Evolutionary conservation across 2,888 invertebrate genomes (phyloP), one percentile per base, ranked within the genome.

Genomic region (Drosophila atripex): DNA sequence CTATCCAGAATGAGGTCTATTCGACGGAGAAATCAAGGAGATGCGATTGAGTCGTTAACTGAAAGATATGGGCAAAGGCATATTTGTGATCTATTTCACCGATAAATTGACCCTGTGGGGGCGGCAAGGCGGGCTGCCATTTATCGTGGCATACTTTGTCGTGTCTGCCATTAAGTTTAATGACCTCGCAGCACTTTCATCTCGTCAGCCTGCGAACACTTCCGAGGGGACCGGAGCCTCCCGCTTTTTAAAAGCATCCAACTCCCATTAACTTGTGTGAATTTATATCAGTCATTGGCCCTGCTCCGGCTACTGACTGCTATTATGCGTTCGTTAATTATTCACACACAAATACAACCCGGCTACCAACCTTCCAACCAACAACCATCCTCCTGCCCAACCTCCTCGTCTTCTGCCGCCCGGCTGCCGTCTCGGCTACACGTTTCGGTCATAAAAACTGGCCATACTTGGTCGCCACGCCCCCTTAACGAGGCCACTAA

Each of bases 381-480:
- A 23, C 21, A 16, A 41, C 35, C 38, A 38, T n/a, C 57, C 12
- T 12, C 18, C 14, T 21, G 11, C 23, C 45, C 60, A 53, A 21
- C 21, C 21, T 43, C 28, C 41, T 25, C 18, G 41, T 51, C 46
- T 54, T 59, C 41, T 21, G 57, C n/a, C 18, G 11, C 21, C 39
- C 45, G 14, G 9, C 21, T 25, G 9, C 53, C 50, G 63, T 63
- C 66, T 68, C 59, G 75, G 6, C 70, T 74, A 73, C 87, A 88
- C 88, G 87, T 88, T 88, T 82, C 61, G 82, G 78, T 84, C 88
- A 88, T 88, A 88, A 88, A 83, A 88, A 75, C 80, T 69, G 72
- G 71, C 86, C 59, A 35, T 32, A 46, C 66, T 39, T 66, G 69
- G 73, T 69, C 53, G 59, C 57, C 76, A 86, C 86, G 86, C 80